Percentiles rank a stretch among this genome's conserved stretches.
Conservation (phyloP, 2,113 vertebrate genomes). For the Burhinus oedicnemus region DNA sequence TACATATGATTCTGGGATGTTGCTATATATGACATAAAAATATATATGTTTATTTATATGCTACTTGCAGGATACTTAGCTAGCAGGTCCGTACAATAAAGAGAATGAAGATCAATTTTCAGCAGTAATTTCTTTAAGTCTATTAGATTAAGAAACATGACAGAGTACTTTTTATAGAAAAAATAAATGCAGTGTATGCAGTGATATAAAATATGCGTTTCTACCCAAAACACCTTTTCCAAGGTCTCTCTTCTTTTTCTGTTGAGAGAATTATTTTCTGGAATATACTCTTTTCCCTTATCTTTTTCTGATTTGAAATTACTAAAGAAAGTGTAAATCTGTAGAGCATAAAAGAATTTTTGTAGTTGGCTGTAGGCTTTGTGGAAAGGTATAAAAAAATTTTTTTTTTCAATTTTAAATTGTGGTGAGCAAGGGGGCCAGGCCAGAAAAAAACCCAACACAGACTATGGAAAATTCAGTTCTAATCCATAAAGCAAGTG, state of each 20-base stretch:
- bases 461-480: neutral
- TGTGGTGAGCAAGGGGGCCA: neutral
- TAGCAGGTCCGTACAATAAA: neutral
- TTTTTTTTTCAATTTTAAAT: neutral
- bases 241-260: neutral
- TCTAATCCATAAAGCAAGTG: neutral
- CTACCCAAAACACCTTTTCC: neutral
- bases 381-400: neutral
- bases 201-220: neutral
- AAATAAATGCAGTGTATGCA: neutral
- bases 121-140: neutral
- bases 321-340: neutral
- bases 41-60: neutral
- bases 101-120: neutral
- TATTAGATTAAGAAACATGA: neutral
- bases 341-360: neutral
- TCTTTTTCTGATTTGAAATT: neutral
- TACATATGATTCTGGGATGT: neutral
- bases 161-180: neutral
- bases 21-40: neutral
- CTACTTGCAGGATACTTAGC: neutral
- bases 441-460: neutral
- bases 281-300: neutral
- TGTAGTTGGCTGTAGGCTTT: neutral
- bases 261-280: neutral